Conservation (phyloP, 2,113 vertebrate genomes). For the Eira barbara region DNA sequence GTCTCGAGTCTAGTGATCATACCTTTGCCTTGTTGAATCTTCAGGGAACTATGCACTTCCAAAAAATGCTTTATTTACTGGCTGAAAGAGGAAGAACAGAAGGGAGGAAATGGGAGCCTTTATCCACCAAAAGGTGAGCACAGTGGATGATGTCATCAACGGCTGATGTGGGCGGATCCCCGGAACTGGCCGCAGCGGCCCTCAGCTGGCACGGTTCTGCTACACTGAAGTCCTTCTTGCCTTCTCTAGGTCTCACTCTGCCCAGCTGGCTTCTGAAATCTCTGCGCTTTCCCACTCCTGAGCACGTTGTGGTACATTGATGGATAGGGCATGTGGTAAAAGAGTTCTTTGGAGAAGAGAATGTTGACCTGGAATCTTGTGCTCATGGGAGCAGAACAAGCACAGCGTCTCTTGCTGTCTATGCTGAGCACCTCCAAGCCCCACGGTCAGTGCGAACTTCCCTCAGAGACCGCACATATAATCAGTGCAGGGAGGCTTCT, state of each 20-base stretch:
- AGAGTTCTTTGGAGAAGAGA: background rate
- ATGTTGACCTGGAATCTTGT: too few relatives aligned
- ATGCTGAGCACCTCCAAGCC: background rate
- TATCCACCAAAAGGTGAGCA: background rate
- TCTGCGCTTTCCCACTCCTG: background rate
- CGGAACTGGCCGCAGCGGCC: background rate
- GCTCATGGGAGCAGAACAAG: background rate
- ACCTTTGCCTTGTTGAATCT: background rate
- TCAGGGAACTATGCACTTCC: background rate
- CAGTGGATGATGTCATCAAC: background rate
- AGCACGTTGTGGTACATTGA: background rate
- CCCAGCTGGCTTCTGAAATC: background rate
- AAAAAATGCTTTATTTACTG: background rate
- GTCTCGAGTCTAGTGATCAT: background rate
- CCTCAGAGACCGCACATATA: background rate
- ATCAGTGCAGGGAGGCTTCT: background rate
- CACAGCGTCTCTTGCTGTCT: background rate
- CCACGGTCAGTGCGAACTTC: background rate
- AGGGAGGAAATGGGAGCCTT: background rate
- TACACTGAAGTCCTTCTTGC: background rate
- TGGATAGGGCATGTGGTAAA: background rate
- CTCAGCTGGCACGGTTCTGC: background rate
- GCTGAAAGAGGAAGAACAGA: background rate
- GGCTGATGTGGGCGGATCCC: rapidly evolving
- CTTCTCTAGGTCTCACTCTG: background rate